Evolutionary conservation across 64 coral and sea anemone genomes (phyloP).

Genomic region (Anthopleura sola): DNA sequence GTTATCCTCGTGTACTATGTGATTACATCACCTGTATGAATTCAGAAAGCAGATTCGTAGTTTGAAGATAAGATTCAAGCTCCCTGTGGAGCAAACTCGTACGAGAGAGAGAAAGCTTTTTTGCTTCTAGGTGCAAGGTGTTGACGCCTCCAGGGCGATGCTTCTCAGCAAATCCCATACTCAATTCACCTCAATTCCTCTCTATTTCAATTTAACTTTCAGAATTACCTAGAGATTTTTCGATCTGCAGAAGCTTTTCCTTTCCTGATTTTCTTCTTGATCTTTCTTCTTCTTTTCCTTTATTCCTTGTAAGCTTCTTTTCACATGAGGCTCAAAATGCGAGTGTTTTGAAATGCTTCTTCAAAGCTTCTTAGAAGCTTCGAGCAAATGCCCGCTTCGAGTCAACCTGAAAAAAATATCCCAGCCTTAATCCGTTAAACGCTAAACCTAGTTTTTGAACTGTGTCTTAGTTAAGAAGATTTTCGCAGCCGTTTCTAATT

Average conservation of each 20-base stretch:
- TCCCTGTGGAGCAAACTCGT: background rate
- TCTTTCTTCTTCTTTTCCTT: background rate
- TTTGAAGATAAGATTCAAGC: background rate
- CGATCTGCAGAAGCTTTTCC: background rate
- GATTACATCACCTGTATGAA: background rate
- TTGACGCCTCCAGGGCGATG: background rate
- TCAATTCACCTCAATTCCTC: too few species aligned
- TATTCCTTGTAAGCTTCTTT: background rate
- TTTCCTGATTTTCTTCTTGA: background rate
- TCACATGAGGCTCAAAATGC: background rate
- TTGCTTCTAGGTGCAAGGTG: background rate
- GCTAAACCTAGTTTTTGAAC: background rate
- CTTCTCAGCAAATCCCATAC: too few species aligned
- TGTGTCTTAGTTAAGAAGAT: conserved; percentile 4
- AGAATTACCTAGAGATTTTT: background rate
- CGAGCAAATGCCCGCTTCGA: background rate
- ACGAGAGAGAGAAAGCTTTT: background rate
- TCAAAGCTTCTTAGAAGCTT: background rate
- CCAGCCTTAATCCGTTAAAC: background rate
- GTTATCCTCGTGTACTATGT: background rate
- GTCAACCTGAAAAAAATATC: background rate
- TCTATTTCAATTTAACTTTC: too few species aligned
- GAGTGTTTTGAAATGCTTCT: background rate
- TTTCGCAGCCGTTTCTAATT: background rate
- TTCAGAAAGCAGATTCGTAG: background rate